Base-by-base conservation (phyloP, 2,888 invertebrate genomes). In the Drosophila monieri region DNA sequence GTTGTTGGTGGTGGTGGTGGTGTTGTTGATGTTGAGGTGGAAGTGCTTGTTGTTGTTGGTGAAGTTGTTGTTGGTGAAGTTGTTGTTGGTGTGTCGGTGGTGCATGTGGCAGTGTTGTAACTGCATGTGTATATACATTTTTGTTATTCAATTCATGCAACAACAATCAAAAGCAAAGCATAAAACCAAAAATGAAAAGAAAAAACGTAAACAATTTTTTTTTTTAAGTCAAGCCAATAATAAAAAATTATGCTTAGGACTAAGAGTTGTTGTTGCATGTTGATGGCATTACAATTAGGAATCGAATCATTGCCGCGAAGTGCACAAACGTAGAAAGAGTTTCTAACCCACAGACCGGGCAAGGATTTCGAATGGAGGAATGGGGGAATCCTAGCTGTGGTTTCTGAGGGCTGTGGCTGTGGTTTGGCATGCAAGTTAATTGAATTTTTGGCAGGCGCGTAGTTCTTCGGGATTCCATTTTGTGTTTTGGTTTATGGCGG, bases 261-360 rank as follows among this genome's bases (percentile, higher is more conserved):
- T 35, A 27, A 9, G 18, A 35, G 47, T 85, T 83, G 75, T 81
- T 81, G 86, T 77, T 81, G 86, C 81, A 86, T 86, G 78, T 67
- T 12, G 10, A 18, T 9, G 9, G 41, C 9, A 27, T 41, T 4
- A 46, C 15, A 15, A 41, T 41, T 15, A 41, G 18, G 8, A 10
- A 15, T 9, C 2, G 18, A 10, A 18, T 41, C 18, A 41, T n/a
- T 35, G n/a, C 35, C 35, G 27, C n/a, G 14, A 4, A n/a, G 15
- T n/a, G 37, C 46, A 8, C 58, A 64, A 70, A 69, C 68, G 73
- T 65, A 60, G 62, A 47, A 52, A 27, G 52, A 12, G 2, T 52
- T 52, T 15, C 53, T 25, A 49, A 53, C 53, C 21, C 51, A 35
- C 30, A 43, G 51, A 48, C 37, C 15, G 18, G 39, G 18, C 10